Conservation (phyloP, 2,888 invertebrate species). For the Elgonia sp. region DNA sequence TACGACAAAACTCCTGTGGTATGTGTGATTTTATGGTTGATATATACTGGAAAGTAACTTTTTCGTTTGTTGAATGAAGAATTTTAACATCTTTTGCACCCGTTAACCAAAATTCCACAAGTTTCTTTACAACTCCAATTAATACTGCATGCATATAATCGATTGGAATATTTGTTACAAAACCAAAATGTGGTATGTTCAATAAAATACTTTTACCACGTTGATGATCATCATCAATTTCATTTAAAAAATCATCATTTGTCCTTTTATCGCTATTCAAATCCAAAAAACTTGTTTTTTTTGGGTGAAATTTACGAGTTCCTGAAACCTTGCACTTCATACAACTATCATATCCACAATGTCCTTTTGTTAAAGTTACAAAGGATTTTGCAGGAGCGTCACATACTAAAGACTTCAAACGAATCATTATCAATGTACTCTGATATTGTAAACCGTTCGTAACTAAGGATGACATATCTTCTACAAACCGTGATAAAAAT, state of each 20-base stretch:
- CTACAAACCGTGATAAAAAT: background rate
- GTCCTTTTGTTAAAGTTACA: background rate
- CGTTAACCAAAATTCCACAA: background rate
- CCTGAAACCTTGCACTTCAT: background rate
- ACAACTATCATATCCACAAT: background rate
- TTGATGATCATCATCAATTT: background rate
- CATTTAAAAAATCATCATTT: background rate
- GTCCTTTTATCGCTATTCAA: background rate
- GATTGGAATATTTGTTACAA: background rate
- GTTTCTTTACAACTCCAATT: slow-evolving; percentile 13
- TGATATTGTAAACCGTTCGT: background rate
- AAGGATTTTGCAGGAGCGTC: slow-evolving; percentile 6
- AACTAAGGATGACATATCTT: background rate
- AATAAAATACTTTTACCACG: background rate
- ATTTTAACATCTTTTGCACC: background rate
- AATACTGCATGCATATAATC: slow-evolving; percentile 31
- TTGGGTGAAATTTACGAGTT: background rate
- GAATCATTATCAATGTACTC: background rate
- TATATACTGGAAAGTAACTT: background rate
- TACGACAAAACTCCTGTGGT: background rate
- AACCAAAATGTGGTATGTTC: slow-evolving; percentile 21
- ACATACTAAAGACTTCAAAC: background rate
- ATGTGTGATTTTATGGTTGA: background rate
- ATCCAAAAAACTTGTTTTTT: background rate
- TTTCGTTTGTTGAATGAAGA: background rate